Percentiles rank a stretch among this genome's conserved stretches.
phyloP scores from a whole-genome alignment of 2,113 vertebrate species.

The Dromas ardeola region DNA sequence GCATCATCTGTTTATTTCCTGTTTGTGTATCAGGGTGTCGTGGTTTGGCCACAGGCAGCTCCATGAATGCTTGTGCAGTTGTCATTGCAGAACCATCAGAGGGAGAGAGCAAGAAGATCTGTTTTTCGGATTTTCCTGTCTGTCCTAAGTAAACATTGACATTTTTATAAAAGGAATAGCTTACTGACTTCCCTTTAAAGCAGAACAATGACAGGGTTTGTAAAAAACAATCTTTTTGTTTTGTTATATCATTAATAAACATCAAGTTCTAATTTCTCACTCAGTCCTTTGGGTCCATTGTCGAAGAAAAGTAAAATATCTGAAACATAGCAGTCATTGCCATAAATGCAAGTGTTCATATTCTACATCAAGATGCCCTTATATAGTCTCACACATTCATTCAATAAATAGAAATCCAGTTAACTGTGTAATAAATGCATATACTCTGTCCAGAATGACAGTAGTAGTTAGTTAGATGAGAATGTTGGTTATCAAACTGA shows the following conservation, averaged over 20 bases:
- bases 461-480: not conserved
- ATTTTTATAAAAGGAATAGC: not conserved
- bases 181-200: not conserved
- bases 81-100: not conserved
- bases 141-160: not conserved
- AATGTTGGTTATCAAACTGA: not conserved
- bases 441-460: not conserved
- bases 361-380: not conserved
- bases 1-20: not conserved
- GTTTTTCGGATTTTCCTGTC: not conserved
- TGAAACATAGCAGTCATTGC: not conserved
- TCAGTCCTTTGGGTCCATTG: not conserved
- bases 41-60: not conserved
- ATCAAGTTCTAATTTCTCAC: not conserved
- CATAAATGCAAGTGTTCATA: not conserved
- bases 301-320: not conserved
- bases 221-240: not conserved
- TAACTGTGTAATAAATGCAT: not conserved
- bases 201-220: not conserved
- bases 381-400: not conserved
- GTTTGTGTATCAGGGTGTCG: not conserved
- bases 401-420: not conserved
- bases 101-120: not conserved
- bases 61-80: rapidly evolving
- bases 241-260: not conserved